Conservation (phyloP, 1,140 invertebrate genomes). For the Drosophila arawakana region DNA sequence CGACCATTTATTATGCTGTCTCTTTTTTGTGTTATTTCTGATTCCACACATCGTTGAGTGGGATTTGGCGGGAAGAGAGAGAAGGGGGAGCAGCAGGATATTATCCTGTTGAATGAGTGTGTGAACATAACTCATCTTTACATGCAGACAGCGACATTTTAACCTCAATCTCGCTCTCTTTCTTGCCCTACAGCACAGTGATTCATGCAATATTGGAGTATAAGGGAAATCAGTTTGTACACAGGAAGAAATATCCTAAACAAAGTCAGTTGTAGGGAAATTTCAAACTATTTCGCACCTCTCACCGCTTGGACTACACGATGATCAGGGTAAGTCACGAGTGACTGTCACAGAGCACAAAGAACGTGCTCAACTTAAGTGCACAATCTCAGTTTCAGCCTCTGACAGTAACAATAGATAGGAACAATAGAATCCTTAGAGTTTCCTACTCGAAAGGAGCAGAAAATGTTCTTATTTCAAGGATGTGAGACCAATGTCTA, state of each 20-base stretch:
- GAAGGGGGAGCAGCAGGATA: conserved; percentile 33
- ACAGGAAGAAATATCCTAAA: not conserved
- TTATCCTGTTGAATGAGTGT: conserved; percentile 45
- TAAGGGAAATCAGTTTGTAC: not conserved
- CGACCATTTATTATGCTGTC: conserved; percentile 42
- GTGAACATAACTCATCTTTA: conserved; percentile 46
- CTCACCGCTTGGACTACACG: too few relatives aligned
- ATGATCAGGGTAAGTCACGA: too few relatives aligned
- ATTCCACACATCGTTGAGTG: conserved; percentile 34
- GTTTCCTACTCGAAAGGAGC: not conserved
- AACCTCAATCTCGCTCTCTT: not conserved
- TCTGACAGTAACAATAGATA: conserved; percentile 9
- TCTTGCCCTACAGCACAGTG: conserved; percentile 16
- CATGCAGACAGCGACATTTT: conserved; percentile 20
- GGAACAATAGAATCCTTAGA: conserved; percentile 16
- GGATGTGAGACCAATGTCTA: conserved; percentile 15
- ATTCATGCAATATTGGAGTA: not conserved
- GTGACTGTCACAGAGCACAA: too few relatives aligned
- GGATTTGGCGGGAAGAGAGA: too few relatives aligned
- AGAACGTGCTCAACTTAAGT: not conserved
- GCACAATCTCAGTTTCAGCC: not conserved
- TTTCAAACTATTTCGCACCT: too few relatives aligned
- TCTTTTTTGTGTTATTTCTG: conserved; percentile 19
- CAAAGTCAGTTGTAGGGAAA: too few relatives aligned
- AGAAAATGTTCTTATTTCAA: not conserved